Percentiles rank a stretch among this genome's conserved stretches.
Conservation (phyloP, 2,797 vertebrate species). For the Poeciliopsis turneri region DNA sequence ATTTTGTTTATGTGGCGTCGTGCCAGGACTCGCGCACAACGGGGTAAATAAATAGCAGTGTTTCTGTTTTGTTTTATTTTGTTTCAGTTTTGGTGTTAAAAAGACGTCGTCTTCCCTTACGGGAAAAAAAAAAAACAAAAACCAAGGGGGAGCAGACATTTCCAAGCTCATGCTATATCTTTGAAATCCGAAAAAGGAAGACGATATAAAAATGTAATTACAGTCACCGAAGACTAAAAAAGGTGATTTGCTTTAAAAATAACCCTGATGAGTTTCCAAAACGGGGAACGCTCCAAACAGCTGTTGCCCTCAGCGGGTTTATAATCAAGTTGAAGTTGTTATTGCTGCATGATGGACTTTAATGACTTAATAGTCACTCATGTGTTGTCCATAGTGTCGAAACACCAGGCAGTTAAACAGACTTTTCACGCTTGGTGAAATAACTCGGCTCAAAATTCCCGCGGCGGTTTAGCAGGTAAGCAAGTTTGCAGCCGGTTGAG, state of each 20-base stretch:
- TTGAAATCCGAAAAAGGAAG: not conserved
- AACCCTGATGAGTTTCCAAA: not conserved
- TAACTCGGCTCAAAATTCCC: not conserved
- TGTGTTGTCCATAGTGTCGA: constrained; percentile 13
- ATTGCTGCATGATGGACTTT: not conserved
- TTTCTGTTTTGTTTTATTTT: not conserved
- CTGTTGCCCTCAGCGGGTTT: constrained; percentile 8
- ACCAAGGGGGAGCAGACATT: not conserved
- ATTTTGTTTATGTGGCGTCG: not conserved
- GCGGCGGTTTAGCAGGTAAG: not conserved
- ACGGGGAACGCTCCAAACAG: not conserved
- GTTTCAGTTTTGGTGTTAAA: not conserved
- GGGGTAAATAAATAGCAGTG: not conserved
- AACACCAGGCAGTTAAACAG: constrained; percentile 6
- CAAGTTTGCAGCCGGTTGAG: not conserved
- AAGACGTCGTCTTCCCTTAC: not conserved
- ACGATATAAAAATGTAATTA: not conserved
- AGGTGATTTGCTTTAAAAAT: not conserved
- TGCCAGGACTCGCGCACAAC: not conserved
- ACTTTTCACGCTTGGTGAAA: not conserved
- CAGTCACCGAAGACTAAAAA: not conserved
- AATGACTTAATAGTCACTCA: not conserved
- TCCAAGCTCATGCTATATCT: not conserved
- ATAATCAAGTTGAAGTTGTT: constrained; percentile 10
- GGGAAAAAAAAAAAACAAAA: too few species aligned